phyloP scores from a whole-genome alignment of 2,797 vertebrate genomes.

The Cyclopterus lumpus region DNA sequence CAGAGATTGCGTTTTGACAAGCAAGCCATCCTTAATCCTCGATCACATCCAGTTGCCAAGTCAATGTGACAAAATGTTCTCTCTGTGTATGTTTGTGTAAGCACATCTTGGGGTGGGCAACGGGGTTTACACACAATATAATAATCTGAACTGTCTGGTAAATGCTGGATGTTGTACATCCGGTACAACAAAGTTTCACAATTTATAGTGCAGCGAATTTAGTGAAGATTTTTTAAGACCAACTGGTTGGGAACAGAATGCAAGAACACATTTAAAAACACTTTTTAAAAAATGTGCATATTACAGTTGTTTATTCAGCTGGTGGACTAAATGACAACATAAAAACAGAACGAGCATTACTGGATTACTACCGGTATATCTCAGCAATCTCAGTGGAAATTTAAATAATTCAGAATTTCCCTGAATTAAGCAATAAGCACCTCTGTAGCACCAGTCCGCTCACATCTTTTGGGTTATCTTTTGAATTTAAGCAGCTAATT shows the following conservation, averaged over 20 bases:
- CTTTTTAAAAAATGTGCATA: not conserved
- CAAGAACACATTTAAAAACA: conserved; percentile 21
- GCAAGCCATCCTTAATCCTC: conserved; percentile 44
- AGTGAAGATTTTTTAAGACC: not conserved
- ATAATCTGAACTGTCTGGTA: conserved; percentile 26
- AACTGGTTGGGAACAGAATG: not conserved
- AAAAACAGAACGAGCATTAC: not conserved
- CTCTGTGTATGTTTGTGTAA: conserved; percentile 15
- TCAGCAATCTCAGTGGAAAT: not conserved
- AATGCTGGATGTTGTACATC: conserved; percentile 1
- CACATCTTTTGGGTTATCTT: conserved; percentile 2
- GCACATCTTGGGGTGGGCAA: conserved; percentile 2
- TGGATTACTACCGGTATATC: not conserved
- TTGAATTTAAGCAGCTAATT: conserved; percentile 14
- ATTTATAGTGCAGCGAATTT: not conserved
- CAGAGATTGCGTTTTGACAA: conserved; percentile 53
- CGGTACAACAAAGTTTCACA: not conserved
- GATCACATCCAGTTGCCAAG: conserved; percentile 37
- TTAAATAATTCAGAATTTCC: not conserved
- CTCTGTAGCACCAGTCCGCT: not conserved
- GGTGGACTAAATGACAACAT: conserved; percentile 19
- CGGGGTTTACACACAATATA: conserved; percentile 20
- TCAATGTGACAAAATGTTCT: conserved; percentile 29
- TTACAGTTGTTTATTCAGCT: conserved; percentile 36
- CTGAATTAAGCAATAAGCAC: not conserved